These are phyloP conservation scores for Drosophila melanica DNA, from an alignment of 1,140 invertebrate species.

Conservation along the genomic window DNA sequence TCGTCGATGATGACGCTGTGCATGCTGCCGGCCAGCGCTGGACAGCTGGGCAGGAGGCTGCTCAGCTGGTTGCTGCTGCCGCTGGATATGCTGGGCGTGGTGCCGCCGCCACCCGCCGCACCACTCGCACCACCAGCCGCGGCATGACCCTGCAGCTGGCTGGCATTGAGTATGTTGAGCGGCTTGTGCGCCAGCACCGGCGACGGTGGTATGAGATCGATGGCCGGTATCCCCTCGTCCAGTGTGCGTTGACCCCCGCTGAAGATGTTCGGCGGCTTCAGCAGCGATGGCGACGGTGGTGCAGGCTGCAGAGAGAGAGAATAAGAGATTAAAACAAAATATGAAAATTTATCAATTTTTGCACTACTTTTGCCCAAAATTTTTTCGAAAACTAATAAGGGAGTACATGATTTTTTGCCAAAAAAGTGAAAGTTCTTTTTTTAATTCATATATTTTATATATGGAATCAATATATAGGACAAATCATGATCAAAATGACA, in stretches of 20 bases:
- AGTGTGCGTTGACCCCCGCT: slow-evolving; percentile 70
- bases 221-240: slow-evolving; percentile 81
- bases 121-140: neutral
- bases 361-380: no score
- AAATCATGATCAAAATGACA: no score
- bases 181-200: slow-evolving; percentile 78
- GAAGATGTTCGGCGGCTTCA: slow-evolving; percentile 80
- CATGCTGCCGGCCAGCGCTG: slow-evolving; percentile 57
- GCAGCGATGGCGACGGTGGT: slow-evolving; percentile 71
- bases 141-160: slow-evolving; percentile 65
- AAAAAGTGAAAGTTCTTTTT: no score
- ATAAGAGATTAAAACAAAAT: no score
- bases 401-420: no score
- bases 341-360: no score
- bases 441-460: no score
- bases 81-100: slow-evolving; percentile 10
- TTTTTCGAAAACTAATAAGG: no score
- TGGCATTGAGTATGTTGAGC: slow-evolving; percentile 77
- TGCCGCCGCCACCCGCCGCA: neutral
- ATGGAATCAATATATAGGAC: no score
- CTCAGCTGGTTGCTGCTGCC: slow-evolving; percentile 40
- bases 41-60: slow-evolving; percentile 20
- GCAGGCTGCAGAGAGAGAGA: slow-evolving; percentile 41
- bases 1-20: slow-evolving; percentile 79
- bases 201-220: slow-evolving; percentile 82